phyloP scores from a whole-genome alignment of 2,797 vertebrate species.

The Clarias platycephalus region DNA sequence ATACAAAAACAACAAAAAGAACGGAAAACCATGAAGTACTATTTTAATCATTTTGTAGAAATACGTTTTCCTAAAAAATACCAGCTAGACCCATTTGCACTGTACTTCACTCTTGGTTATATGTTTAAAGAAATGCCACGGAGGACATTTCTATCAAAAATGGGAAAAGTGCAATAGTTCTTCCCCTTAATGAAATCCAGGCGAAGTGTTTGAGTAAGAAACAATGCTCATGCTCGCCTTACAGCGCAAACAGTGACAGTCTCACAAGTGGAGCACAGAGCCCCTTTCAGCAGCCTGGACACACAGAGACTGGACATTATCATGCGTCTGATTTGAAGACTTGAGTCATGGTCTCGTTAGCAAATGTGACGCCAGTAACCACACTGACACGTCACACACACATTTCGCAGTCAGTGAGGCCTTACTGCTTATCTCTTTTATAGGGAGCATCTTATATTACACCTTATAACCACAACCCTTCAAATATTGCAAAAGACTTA shows the following conservation, averaged over 20 bases:
- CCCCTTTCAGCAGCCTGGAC: conserved; percentile 24
- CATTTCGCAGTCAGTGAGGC: neutral
- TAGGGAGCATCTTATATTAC: conserved; percentile 35
- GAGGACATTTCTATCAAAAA: neutral
- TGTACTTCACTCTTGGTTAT: neutral
- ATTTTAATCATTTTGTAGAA: neutral
- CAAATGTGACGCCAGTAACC: conserved; percentile 27
- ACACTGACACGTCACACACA: conserved; percentile 30
- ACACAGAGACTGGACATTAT: conserved; percentile 13
- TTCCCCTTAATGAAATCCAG: neutral
- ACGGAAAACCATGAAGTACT: neutral
- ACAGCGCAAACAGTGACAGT: neutral
- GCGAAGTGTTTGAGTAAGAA: conserved; percentile 19
- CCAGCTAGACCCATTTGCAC: neutral
- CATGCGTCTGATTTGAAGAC: conserved; percentile 2
- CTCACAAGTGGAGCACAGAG: conserved; percentile 11
- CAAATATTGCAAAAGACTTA: neutral
- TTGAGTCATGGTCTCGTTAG: conserved; percentile 47
- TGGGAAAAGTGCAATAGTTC: neutral
- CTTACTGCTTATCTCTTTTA: conserved; percentile 10
- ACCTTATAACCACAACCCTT: neutral
- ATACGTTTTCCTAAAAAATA: neutral
- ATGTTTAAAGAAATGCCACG: neutral
- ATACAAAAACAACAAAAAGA: neutral
- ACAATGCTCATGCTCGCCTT: conserved; percentile 28